Base-by-base conservation (phyloP, 2,113 vertebrate genomes). In the Trematocara nigrifrons region DNA sequence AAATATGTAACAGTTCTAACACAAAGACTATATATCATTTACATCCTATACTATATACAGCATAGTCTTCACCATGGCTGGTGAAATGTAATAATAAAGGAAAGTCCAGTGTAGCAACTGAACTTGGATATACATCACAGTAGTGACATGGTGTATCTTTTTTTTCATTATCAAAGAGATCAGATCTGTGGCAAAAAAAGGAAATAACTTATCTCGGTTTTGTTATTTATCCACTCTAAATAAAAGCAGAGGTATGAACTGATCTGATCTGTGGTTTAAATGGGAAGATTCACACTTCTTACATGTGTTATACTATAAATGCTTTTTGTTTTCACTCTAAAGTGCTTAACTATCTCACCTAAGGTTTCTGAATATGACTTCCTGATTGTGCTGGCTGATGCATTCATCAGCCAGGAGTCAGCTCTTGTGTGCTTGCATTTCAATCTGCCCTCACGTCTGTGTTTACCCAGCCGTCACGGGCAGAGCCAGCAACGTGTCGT, bases 391-490 rank as follows among this genome's bases (percentile, higher is more conserved):
- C 53, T 29, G 77, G 31, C 40, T 54, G 57, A 18, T 42, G 33
- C 42, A 82, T 52, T 69, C 84, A 81, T 92, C 86, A 45, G 74
- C 40, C 79, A 42, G 77, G 64, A 59, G 84, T 90, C 45, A 61
- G 5, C 83, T 71, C 79, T 69, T 80, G 53, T 40, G 13, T 64
- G 89, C 83, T 86, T 87, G 47, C 77, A 79, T 87, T 89, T 80
- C 8, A 8, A 74, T 69, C 74, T 29, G 88, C 82, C 82, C 88
- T 89, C 83, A 76, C 74, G 66, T 77, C 79, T 31, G 76, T 95
- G 91, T 96, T 95, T 94, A 54, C 92, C 74, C 91, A 92, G 89
- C 92, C 84, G 80, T 82, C 82, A 52, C 74, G 7, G 76, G 51
- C 84, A 76, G 11, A 53, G 18, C 26, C 5, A 31, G 12, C 76